phyloP scores from a whole-genome alignment of 2,888 invertebrate genomes.

The Trissolcus japonicus region DNA sequence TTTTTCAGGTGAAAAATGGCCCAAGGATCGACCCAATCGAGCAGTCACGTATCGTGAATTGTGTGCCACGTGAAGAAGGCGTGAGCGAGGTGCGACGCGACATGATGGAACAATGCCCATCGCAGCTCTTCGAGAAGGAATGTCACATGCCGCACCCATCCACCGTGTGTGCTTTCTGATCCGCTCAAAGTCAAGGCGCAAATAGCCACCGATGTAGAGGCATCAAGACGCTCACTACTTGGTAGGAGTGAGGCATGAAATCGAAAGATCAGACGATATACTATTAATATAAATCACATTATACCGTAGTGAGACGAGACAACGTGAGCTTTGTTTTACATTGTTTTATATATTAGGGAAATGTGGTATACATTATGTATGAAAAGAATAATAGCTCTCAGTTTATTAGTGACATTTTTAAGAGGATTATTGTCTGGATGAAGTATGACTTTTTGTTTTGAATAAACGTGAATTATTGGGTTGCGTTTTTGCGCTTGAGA shows the following conservation, averaged over 20 bases:
- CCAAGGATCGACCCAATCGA: constrained; percentile 56
- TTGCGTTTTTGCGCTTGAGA: too few relatives aligned
- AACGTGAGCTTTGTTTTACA: constrained; percentile 44
- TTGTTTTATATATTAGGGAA: constrained; percentile 46
- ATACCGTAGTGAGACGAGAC: constrained; percentile 24
- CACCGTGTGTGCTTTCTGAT: constrained; percentile 62
- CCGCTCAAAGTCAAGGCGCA: constrained; percentile 51
- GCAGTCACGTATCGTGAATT: constrained; percentile 75
- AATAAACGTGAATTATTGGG: constrained; percentile 1
- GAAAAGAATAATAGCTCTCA: constrained; percentile 36
- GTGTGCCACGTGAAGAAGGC: constrained; percentile 75
- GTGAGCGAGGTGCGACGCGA: constrained; percentile 75
- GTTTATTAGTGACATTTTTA: constrained; percentile 39
- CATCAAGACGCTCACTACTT: constrained; percentile 53
- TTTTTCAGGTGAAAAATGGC: too few relatives aligned
- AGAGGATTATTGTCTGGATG: constrained; percentile 22
- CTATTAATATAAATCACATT: constrained; percentile 53
- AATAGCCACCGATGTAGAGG: constrained; percentile 38
- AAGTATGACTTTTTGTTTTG: constrained; percentile 42
- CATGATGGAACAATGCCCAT: constrained; percentile 75
- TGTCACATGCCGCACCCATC: constrained; percentile 75
- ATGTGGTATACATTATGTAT: constrained; percentile 42
- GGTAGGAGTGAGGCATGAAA: constrained; percentile 55
- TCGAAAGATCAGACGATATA: constrained; percentile 51
- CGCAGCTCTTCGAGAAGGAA: constrained; percentile 75